Conservation (phyloP, 2,888 invertebrate genomes). For the Stomorhina lunata region DNA sequence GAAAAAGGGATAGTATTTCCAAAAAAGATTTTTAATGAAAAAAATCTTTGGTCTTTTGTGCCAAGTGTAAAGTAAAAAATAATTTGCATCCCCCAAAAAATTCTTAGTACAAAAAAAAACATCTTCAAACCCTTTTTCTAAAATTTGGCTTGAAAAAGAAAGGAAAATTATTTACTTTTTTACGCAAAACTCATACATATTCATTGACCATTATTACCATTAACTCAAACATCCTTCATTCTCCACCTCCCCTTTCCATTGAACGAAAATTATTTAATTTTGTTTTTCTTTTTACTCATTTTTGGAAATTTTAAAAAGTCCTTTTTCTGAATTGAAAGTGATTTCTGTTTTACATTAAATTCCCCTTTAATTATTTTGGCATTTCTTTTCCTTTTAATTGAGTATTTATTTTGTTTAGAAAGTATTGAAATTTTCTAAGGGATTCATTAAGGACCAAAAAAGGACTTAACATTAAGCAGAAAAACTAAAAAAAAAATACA, state of each 20-base stretch:
- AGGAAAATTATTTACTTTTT: conserved; percentile 41
- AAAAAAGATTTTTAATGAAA: conserved; percentile 58
- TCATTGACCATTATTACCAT: conserved; percentile 64
- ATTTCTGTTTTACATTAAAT: conserved; percentile 24
- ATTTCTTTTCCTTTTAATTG: not conserved
- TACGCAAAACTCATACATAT: conserved; percentile 57
- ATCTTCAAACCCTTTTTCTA: conserved; percentile 34
- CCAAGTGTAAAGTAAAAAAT: conserved; percentile 37
- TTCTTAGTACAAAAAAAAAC: conserved; percentile 5
- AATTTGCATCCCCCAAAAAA: conserved; percentile 60
- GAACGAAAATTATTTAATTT: not conserved
- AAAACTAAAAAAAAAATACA: not conserved
- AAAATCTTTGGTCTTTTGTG: conserved; percentile 55
- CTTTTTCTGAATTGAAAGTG: conserved; percentile 14
- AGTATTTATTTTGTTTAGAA: conserved; percentile 2
- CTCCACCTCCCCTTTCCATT: not conserved
- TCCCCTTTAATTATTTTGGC: no score
- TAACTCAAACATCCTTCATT: conserved; percentile 9
- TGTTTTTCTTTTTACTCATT: conserved; percentile 17
- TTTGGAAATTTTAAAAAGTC: not conserved
- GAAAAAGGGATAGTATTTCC: conserved; percentile 43
- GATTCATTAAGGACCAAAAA: conserved; percentile 1
- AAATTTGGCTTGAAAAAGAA: not conserved
- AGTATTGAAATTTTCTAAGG: conserved; percentile 22
- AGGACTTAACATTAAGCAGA: not conserved